Base-by-base conservation (phyloP, 2,113 vertebrate genomes). In the Orthonyx spaldingii region DNA sequence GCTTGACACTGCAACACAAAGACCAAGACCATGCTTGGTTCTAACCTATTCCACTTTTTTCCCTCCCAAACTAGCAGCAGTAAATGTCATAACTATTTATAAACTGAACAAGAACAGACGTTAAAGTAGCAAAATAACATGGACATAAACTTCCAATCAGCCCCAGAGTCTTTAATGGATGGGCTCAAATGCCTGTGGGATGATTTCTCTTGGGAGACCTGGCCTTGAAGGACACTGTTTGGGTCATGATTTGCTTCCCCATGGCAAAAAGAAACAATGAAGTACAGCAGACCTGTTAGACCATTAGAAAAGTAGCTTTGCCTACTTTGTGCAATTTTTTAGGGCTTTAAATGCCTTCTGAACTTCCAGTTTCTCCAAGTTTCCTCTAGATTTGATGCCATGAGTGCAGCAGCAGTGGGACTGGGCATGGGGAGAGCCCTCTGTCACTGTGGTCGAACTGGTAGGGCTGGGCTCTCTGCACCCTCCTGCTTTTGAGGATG, bases 51-150 rank as follows among this genome's bases (percentile, higher is more conserved):
- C 32, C 17, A 16, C 26, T 37, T 71, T 80, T 80, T 56, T 46
- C 16, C 21, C 50, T 66, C 50, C 30, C 19, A 53, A 56, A 75
- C 60, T 44, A 93, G 61, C 81, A 95, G 64, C 84, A 79, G 92
- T 93, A 91, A 97, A 97, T 96, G 95, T 96, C 95, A 86, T 69
- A 96, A 92, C 74, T 92, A 63, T 94, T 95, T 94, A 84, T 96
- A 97, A 94, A 93, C 56, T 56, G 78, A 87, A 32, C 18, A 74
- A 86, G 86, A 96, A 44, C 35, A 71, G 74, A 84, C 89, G 71
- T 86, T 63, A 78, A 89, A 94, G 65, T 64, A 89, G 86, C 87
- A 92, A 96, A 97, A 85, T 94, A 93, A 96, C 82, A 82, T 7
- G 28, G 24, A 41, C 49, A 82, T 75, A 90, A 85, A 84, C 66